These are phyloP conservation scores for Homarus americanus DNA, from an alignment of 1,140 invertebrate species.

Conservation along the genomic window DNA sequence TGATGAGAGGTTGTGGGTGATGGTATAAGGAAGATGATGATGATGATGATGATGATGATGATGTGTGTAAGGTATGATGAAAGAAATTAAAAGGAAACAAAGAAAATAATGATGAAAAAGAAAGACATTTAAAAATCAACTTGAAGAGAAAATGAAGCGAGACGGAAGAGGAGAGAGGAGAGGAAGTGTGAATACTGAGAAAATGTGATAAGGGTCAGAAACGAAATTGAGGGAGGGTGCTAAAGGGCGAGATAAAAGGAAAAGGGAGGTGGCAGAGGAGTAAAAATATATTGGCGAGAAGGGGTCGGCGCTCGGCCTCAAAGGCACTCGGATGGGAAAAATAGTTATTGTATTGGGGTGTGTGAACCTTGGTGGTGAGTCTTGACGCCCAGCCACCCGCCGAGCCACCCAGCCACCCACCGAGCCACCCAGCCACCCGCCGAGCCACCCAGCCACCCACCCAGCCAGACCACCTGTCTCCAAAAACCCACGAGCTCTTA, in stretches of 20 bases:
- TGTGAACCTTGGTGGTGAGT: too few species aligned
- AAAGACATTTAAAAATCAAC: not conserved
- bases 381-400: too few species aligned
- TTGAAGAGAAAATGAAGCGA: not conserved
- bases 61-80: not conserved
- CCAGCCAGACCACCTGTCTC: too few species aligned
- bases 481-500: too few species aligned
- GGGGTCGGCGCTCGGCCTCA: not conserved
- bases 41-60: not conserved
- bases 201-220: conserved; percentile 4
- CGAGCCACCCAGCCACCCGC: too few species aligned
- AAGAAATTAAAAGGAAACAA: not conserved
- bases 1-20: too few species aligned
- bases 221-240: not conserved
- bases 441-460: too few species aligned
- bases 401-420: too few species aligned
- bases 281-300: not conserved
- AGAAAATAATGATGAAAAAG: not conserved
- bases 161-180: not conserved
- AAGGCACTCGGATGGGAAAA: too few species aligned
- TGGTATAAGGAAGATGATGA: not conserved
- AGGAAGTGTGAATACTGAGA: too few species aligned
- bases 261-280: not conserved
- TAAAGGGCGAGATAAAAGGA: not conserved
- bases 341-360: too few species aligned